Evolutionary conservation across 2,113 vertebrate species (phyloP), one percentile per base, ranked within the genome.

Genomic region (Limanda limanda): DNA sequence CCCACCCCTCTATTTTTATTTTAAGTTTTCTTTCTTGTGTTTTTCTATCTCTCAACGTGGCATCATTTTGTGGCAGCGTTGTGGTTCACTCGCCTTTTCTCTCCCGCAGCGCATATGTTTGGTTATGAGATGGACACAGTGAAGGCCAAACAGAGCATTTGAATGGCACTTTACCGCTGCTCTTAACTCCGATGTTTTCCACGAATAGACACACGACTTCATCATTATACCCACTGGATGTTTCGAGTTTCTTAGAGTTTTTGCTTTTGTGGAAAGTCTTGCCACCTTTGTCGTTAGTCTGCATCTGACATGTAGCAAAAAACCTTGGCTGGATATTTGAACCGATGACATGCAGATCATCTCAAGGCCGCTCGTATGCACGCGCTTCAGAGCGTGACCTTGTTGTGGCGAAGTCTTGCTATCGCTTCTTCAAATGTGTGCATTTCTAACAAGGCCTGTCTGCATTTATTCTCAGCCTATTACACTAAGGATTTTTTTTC

Each of bases 341-440:
- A 54, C 51, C 51, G 11, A 54, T n/a, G 57, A 60, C 69, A 66
- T 67, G 56, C 63, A 55, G 47, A 60, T 66, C 24, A 5, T 40
- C 25, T 40, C 5, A 18, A 58, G 54, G 45, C 45, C 45, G 5
- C 45, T 17, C 13, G 47, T 27, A 11, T 11, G 40, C 20, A 2
- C 5, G 1, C 31, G 24, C 24, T 0, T 60, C 13, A 45, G 31
- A 40, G 17, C 20, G 11, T 35, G 55, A 60, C 55, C 61, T 6
- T 20, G 51, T 54, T n/a, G 1, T 5, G 5, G 6, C 5, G 2
- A 51, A 51, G 7, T 51, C 6, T 51, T 21, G 45, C 51, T n/a
- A 47, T 31, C 0, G 21, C 8, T 57, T 13, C 21, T 14, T 4
- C 40, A 13, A 24, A 15, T 7, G 45, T 48, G 12, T 25, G 27